Evolutionary conservation across 2,797 vertebrate genomes (phyloP), one percentile per base, ranked within the genome.

Genomic region (Nannoperca obscura): DNA sequence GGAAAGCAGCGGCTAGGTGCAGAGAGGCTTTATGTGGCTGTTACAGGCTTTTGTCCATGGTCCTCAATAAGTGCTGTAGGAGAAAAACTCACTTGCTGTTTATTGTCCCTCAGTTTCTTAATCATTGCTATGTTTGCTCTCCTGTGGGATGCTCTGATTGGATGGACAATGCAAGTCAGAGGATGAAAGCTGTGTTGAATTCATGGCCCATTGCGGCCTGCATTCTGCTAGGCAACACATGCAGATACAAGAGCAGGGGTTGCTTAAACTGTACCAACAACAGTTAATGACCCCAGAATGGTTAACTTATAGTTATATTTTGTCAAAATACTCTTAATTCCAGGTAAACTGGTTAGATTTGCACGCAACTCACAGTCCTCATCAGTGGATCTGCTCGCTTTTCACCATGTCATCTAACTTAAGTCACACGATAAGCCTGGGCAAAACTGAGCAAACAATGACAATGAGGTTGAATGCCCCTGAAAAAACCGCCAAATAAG

Each of bases 101-200:
- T 82, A 74, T 71, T 70, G 68, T 69, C 53, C 40, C 59, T 52
- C n/a, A 9, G 14, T 74, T 82, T 82, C 62, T 73, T 65, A 58
- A 76, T 78, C 46, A 42, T 24, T 70, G 47, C 46, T 20, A 42
- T 63, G 22, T 58, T 78, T 59, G 19, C 49, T 65, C 24, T 53
- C 5, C 49, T 54, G 9, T 49, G 40, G 22, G 38, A 72, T 22
- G 22, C 52, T 46, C 19, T 13, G 42, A 73, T 60, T 46, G 17
- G 50, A 62, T 47, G 44, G 61, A 74, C 47, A 68, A 67, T 27
- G 40, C 20, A 36, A 64, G 32, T 52, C 30, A 53, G n/a, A 60
- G 42, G 54, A 63, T 8, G n/a, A 47, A 54, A 9, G 4, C 5
- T 22, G 14, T 27, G 7, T 49, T 65, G 12, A 30, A 13, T 69